A percentile compares a stretch with the other conserved stretches of the same genome.
These are phyloP conservation scores for Taenaris catops DNA, from an alignment of 2,888 invertebrate species.

Conservation along the genomic window DNA sequence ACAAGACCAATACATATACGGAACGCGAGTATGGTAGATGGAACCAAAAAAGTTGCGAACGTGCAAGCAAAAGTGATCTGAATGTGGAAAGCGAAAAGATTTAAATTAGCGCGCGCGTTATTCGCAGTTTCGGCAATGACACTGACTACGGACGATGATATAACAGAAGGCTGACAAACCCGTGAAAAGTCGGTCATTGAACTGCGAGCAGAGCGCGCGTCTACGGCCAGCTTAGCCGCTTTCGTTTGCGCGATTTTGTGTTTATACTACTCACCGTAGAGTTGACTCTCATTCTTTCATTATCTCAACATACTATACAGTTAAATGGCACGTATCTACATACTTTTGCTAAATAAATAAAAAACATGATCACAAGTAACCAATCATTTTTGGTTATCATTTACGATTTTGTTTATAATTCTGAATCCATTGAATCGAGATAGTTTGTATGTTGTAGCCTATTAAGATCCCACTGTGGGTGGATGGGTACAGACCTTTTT, in stretches of 20 bases:
- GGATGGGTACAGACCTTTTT: no score
- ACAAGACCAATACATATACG: conserved; percentile 22
- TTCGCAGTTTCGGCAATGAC: conserved; percentile 75
- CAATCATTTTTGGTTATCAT: no score
- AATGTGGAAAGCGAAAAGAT: conserved; percentile 45
- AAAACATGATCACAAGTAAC: no score
- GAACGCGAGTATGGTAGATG: conserved; percentile 24
- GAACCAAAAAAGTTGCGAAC: conserved; percentile 24
- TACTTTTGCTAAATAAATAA: no score
- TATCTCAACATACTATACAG: conserved; percentile 41
- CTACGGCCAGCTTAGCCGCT: conserved; percentile 49
- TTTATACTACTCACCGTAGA: conserved; percentile 50
- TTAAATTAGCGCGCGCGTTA: conserved; percentile 49
- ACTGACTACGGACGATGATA: conserved; percentile 77
- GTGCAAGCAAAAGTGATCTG: conserved; percentile 46
- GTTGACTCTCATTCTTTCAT: conserved; percentile 44
- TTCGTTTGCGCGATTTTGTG: conserved; percentile 65
- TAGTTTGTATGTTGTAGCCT: no score
- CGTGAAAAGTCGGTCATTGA: conserved; percentile 80
- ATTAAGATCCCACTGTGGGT: no score
- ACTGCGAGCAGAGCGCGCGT: conserved; percentile 46
- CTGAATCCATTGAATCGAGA: no score
- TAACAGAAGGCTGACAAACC: conserved; percentile 78
- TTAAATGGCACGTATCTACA: no score
- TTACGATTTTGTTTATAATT: no score